Evolutionary conservation across 2,888 invertebrate species (phyloP).

Genomic region (Sinelater perroti): DNA sequence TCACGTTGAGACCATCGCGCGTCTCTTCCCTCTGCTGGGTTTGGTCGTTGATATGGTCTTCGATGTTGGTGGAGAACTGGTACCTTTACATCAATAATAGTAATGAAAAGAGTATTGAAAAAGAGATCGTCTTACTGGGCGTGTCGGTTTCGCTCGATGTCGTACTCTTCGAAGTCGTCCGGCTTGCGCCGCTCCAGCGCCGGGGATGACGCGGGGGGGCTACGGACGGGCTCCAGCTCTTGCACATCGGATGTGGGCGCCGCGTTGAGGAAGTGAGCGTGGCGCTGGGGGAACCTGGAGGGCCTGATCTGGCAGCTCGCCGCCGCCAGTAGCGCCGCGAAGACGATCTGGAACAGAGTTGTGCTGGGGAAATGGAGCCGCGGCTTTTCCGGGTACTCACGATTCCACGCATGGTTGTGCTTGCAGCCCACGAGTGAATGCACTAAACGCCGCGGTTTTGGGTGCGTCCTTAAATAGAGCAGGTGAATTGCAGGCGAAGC

Average conservation of each 20-base stretch:
- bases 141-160: conserved; percentile 19
- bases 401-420: background rate
- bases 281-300: background rate
- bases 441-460: too few relatives aligned
- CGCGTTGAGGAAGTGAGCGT: conserved; percentile 1
- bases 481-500: too few relatives aligned
- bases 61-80: conserved; percentile 59
- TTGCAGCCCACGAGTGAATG: too few relatives aligned
- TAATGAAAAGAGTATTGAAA: background rate
- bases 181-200: too few relatives aligned
- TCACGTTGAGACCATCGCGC: conserved; percentile 60
- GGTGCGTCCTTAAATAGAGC: too few relatives aligned
- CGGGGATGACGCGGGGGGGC: too few relatives aligned
- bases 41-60: conserved; percentile 63
- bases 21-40: conserved; percentile 59
- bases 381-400: conserved; percentile 5
- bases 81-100: conserved; percentile 51
- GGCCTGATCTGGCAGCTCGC: background rate
- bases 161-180: too few relatives aligned
- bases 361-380: too few relatives aligned
- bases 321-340: background rate
- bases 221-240: background rate
- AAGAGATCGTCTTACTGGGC: background rate
- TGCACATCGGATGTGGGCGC: conserved; percentile 2
- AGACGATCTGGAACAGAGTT: conserved; percentile 10